Evolutionary conservation across 2,113 vertebrate species (phyloP).

Genomic region (Misgurnus mizolepis): DNA sequence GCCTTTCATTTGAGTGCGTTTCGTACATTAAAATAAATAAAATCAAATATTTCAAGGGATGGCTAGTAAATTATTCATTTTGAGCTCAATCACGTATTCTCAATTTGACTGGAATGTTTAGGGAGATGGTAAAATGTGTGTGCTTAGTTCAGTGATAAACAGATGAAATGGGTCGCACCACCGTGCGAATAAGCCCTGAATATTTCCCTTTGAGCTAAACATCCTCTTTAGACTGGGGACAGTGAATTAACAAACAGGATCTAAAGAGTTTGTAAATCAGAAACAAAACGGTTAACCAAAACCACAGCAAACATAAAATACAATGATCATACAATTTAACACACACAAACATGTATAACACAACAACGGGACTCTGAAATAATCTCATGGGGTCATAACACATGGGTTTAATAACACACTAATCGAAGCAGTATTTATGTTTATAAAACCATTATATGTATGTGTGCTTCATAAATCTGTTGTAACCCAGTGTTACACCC

Average conservation of each 20-base stretch:
- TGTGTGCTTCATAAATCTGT: background rate
- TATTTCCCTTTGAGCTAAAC: conserved; percentile 37
- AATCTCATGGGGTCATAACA: conserved; percentile 4
- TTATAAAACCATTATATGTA: background rate
- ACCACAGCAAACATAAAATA: conserved; percentile 26
- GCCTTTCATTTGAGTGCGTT: background rate
- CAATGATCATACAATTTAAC: conserved; percentile 18
- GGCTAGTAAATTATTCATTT: background rate
- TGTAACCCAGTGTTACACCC: conserved; percentile 13
- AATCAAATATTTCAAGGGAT: conserved; percentile 3
- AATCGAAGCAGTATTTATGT: background rate
- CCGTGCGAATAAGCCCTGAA: conserved; percentile 1
- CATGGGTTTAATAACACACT: background rate
- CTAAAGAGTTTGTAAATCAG: conserved; percentile 2
- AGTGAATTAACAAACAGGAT: conserved; percentile 6
- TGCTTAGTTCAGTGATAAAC: background rate
- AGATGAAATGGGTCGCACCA: background rate
- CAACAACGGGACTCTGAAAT: background rate
- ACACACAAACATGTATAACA: conserved; percentile 31
- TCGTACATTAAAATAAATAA: conserved; percentile 21
- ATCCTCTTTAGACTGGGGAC: conserved; percentile 17
- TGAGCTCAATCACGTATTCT: background rate
- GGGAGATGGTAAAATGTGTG: background rate
- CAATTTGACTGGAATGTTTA: conserved; percentile 12
- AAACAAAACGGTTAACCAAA: conserved; percentile 4